These are phyloP conservation scores for Dicrostonyx torquatus DNA, from an alignment of 2,797 vertebrate species.

Conservation along the genomic window DNA sequence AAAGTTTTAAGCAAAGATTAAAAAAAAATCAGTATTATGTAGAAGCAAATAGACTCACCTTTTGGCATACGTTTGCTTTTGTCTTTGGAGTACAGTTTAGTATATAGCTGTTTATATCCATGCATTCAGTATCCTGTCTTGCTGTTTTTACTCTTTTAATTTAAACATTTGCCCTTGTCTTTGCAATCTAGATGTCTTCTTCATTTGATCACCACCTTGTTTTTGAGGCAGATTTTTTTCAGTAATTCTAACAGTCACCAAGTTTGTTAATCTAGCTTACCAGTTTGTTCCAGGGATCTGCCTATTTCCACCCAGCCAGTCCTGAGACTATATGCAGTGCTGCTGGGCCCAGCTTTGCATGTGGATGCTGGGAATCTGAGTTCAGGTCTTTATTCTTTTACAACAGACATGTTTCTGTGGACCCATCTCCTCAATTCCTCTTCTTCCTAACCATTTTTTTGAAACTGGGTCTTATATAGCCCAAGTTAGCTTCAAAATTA, in stretches of 20 bases:
- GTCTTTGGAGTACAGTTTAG: not conserved
- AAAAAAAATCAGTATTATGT: not conserved
- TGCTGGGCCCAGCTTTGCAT: not conserved
- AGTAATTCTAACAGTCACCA: not conserved
- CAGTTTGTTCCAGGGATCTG: not conserved
- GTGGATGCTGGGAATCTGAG: not conserved
- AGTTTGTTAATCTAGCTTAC: not conserved
- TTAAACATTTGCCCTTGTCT: not conserved
- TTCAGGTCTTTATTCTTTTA: not conserved
- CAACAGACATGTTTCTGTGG: not conserved
- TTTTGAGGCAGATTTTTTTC: not conserved
- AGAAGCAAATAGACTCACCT: no score
- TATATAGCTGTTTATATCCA: not conserved
- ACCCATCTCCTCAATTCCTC: not conserved
- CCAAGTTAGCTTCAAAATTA: not conserved
- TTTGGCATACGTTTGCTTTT: not conserved
- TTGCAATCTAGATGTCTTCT: not conserved
- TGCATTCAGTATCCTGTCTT: not conserved
- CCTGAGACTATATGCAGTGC: not conserved
- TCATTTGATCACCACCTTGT: not conserved
- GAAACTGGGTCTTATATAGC: not conserved
- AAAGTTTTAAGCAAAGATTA: not conserved
- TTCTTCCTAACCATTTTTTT: not conserved
- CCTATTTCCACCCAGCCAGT: not conserved
- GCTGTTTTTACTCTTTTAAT: not conserved